Evolutionary conservation across 2,797 vertebrate genomes (phyloP).

Genomic region (Danio choprae): DNA sequence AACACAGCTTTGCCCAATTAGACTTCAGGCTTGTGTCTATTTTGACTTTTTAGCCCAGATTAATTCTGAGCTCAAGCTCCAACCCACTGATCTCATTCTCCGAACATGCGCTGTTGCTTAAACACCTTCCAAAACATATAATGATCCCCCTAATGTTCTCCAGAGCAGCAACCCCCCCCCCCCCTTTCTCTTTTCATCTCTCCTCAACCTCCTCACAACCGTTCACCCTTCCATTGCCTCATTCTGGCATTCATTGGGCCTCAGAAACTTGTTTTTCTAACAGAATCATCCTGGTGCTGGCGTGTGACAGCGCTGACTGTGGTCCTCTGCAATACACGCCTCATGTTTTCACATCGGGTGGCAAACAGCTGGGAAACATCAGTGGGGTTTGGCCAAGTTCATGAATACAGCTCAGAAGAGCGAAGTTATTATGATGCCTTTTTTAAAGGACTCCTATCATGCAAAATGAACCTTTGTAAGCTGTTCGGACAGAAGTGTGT

Average conservation of each 20-base stretch:
- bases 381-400: conserved; percentile 45
- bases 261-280: conserved; percentile 27
- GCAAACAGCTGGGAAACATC: conserved; percentile 54
- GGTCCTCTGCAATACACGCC: conserved; percentile 43
- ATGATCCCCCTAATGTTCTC: conserved; percentile 43
- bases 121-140: conserved; percentile 39
- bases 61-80: background rate
- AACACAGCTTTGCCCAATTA: background rate
- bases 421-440: too few relatives aligned
- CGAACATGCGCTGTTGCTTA: conserved; percentile 9
- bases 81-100: conserved; percentile 37
- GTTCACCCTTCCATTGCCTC: background rate
- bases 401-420: background rate
- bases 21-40: conserved; percentile 13
- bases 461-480: too few relatives aligned
- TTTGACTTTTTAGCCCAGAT: background rate
- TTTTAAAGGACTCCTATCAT: too few relatives aligned
- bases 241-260: conserved; percentile 18
- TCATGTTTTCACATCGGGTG: conserved; percentile 51
- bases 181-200: conserved; percentile 11
- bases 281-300: background rate
- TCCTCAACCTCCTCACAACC: background rate
- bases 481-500: too few relatives aligned
- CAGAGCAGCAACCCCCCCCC: conserved; percentile 15
- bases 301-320: background rate